These are phyloP conservation scores for Hypanus sabinus DNA, from an alignment of 2,113 vertebrate species.

Conservation along the genomic window DNA sequence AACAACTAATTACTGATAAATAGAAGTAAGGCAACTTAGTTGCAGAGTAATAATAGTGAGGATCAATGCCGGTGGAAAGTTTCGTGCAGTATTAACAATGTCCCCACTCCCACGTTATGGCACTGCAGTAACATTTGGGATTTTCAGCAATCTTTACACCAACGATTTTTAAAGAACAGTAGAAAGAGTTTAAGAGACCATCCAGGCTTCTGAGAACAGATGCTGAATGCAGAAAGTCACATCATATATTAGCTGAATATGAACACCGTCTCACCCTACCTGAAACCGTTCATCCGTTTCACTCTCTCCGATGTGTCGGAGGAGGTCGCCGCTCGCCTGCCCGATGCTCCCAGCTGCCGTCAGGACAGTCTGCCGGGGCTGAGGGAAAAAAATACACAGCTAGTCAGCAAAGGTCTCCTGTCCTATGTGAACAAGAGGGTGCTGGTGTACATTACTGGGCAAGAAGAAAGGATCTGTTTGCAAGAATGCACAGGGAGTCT, in stretches of 20 bases:
- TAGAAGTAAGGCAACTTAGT: background rate
- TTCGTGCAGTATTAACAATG: background rate
- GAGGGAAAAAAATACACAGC: slow-evolving; percentile 22
- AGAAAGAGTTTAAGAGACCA: background rate
- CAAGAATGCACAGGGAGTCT: background rate
- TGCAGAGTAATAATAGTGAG: background rate
- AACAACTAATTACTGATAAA: background rate
- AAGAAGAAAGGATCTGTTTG: background rate
- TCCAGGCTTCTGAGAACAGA: background rate
- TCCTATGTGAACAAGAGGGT: no score
- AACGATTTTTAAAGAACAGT: background rate
- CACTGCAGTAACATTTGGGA: background rate
- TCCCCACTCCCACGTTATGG: no score
- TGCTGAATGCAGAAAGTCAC: background rate
- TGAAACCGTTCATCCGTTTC: slow-evolving; percentile 96
- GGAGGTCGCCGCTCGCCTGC: slow-evolving; percentile 90
- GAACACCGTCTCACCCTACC: slow-evolving; percentile 52
- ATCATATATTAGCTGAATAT: no score
- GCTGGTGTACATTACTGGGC: background rate
- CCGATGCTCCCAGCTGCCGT: slow-evolving; percentile 95
- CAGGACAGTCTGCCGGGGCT: slow-evolving; percentile 95
- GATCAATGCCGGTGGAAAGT: background rate
- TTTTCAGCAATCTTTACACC: no score
- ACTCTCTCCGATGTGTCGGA: slow-evolving; percentile 93
- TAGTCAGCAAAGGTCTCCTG: background rate